Evolutionary conservation across 2,113 vertebrate species (phyloP).

Genomic region (Muscicapa adusta): DNA sequence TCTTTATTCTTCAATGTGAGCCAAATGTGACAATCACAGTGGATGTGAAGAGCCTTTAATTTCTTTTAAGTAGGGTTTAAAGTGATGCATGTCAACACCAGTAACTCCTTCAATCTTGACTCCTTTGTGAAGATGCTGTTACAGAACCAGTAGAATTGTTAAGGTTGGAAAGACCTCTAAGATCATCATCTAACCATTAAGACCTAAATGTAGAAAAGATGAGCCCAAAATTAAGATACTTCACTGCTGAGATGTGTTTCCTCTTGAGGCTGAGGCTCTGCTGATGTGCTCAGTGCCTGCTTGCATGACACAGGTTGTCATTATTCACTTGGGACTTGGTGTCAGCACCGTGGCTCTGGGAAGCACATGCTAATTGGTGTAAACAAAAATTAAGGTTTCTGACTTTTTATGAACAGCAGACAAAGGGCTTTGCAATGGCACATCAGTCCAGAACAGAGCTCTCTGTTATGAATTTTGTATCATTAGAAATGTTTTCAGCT

Average conservation of each 20-base stretch:
- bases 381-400: background rate
- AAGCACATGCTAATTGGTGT: background rate
- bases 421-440: background rate
- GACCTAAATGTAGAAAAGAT: background rate
- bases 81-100: background rate
- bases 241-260: fast-evolving
- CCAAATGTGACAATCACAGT: background rate
- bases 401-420: background rate
- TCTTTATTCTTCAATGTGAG: background rate
- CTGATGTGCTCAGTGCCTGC: fast-evolving
- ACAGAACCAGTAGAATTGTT: background rate
- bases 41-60: background rate
- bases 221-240: background rate
- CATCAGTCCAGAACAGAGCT: background rate
- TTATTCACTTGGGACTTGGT: background rate
- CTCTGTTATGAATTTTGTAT: background rate
- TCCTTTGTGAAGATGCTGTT: background rate
- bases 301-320: background rate
- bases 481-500: background rate
- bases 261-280: background rate
- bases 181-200: fast-evolving
- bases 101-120: background rate
- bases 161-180: background rate
- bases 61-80: background rate
- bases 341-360: background rate